Evolutionary conservation across 2,797 vertebrate species (phyloP).

Genomic region (Girardinus metallicus): DNA sequence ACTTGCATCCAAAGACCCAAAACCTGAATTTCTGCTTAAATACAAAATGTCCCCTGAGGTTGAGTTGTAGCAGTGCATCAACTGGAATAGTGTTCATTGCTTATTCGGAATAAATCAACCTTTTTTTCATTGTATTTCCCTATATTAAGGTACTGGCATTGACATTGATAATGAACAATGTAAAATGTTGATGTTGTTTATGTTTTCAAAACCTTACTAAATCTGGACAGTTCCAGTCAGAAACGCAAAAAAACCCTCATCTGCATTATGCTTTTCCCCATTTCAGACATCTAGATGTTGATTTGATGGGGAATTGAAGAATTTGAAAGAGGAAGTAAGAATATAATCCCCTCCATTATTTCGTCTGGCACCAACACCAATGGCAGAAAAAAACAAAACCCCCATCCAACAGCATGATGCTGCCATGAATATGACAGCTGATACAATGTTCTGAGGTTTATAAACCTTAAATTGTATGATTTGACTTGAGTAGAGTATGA

Average conservation of each 20-base stretch:
- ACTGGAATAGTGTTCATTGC: background rate
- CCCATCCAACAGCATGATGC: background rate
- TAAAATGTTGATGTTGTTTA: background rate
- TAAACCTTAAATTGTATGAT: background rate
- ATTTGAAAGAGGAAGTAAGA: background rate
- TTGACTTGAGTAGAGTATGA: background rate
- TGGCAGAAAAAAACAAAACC: background rate
- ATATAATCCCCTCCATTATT: background rate
- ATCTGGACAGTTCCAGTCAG: background rate
- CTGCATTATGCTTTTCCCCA: background rate
- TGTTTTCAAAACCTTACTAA: background rate
- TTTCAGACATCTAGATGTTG: background rate
- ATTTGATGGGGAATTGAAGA: background rate
- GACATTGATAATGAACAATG: background rate
- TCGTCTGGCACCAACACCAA: background rate
- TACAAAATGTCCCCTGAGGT: background rate
- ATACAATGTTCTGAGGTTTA: background rate
- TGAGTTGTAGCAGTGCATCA: background rate
- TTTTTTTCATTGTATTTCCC: background rate
- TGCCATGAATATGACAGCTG: background rate
- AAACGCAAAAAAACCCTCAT: background rate
- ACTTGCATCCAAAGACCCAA: background rate
- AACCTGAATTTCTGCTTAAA: background rate
- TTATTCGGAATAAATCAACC: background rate
- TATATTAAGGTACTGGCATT: background rate